Conservation (phyloP, 2,113 vertebrate genomes). For the Centropus bengalensis region DNA sequence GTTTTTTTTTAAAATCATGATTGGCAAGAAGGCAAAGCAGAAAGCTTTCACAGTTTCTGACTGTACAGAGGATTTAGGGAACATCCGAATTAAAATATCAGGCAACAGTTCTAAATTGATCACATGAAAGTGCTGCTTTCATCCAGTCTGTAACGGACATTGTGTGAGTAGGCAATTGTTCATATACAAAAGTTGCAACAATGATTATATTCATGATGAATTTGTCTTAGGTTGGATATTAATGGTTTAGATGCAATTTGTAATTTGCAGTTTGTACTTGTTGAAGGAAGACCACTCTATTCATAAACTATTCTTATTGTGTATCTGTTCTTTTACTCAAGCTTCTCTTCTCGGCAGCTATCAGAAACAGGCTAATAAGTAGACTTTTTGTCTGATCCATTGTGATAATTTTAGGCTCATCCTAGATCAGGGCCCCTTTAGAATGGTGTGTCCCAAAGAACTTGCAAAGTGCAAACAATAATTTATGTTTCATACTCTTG, state of each 20-base stretch:
- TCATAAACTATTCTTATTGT: neutral
- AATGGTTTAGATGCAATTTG: neutral
- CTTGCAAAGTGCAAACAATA: neutral
- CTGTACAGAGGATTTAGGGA: neutral
- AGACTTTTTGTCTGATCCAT: neutral
- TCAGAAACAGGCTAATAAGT: neutral
- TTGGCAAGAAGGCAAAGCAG: neutral
- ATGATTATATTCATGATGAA: neutral
- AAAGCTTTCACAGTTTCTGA: neutral
- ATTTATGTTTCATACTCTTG: neutral
- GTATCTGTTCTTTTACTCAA: neutral
- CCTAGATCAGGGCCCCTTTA: neutral
- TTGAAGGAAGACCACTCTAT: neutral
- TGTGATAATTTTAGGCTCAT: neutral
- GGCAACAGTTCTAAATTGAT: neutral
- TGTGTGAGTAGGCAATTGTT: neutral
- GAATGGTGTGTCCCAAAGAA: neutral
- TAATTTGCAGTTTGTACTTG: neutral
- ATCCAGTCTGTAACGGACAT: neutral
- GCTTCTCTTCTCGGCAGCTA: neutral
- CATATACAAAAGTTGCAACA: neutral
- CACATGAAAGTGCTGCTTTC: neutral
- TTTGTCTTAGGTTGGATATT: neutral
- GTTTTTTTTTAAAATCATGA: neutral
- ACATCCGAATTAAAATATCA: neutral